A percentile compares a stretch with the other conserved stretches of the same genome.
phyloP scores from a whole-genome alignment of 2,888 invertebrate genomes.

The Dichetophora obliterata region DNA sequence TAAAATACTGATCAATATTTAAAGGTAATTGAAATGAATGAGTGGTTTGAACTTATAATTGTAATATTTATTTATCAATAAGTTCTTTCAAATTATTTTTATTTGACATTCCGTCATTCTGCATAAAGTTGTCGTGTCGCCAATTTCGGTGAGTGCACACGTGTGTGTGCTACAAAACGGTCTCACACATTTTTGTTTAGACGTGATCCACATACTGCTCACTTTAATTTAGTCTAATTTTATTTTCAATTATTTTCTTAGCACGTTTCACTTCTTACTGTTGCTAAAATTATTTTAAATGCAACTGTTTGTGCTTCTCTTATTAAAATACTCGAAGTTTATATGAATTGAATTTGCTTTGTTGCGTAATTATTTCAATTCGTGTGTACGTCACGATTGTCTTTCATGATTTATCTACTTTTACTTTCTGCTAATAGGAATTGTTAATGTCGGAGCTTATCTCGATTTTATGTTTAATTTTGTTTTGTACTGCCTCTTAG shows the following conservation, averaged over 20 bases:
- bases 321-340: too few relatives aligned
- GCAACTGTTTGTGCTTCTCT: too few relatives aligned
- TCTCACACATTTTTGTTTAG: background rate
- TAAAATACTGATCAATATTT: too few relatives aligned
- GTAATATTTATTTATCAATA: too few relatives aligned
- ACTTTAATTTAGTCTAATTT: background rate
- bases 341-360: background rate
- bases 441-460: background rate
- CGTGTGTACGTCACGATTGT: constrained; percentile 15
- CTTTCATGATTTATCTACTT: background rate
- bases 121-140: background rate
- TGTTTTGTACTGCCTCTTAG: background rate
- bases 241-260: background rate
- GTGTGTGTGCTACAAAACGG: background rate
- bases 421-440: too few relatives aligned
- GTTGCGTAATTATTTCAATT: constrained; percentile 13
- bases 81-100: too few relatives aligned
- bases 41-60: too few relatives aligned
- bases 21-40: too few relatives aligned
- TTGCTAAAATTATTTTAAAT: too few relatives aligned
- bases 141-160: background rate
- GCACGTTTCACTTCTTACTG: too few relatives aligned
- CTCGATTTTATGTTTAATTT: background rate
- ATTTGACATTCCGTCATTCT: background rate
- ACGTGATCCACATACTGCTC: background rate